Percentiles rank a stretch among this genome's conserved stretches.
Conservation (phyloP, 2,888 invertebrate genomes). For the Pandemis heparana region DNA sequence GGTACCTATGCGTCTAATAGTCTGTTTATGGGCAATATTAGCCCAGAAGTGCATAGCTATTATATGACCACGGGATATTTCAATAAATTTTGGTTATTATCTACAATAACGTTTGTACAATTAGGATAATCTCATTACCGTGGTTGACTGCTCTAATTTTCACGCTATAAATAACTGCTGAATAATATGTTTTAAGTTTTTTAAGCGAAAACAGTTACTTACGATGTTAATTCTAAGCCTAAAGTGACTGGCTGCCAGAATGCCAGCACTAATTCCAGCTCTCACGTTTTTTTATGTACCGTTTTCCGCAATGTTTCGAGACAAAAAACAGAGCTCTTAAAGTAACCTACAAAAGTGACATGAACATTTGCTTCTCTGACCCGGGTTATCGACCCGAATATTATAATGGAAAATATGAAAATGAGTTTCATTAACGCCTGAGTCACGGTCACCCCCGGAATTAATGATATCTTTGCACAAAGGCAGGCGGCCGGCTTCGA, state of each 20-base stretch:
- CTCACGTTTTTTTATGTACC: no score
- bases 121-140: no score
- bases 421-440: conserved; percentile 63
- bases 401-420: conserved; percentile 70
- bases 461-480: conserved; percentile 54
- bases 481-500: conserved; percentile 31
- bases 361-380: conserved; percentile 52
- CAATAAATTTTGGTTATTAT: not conserved
- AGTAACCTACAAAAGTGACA: conserved; percentile 46
- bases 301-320: not conserved
- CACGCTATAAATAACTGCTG: no score
- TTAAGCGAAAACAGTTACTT: no score
- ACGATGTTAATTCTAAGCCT: no score
- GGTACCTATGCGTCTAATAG: no score
- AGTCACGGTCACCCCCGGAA: conserved; percentile 58
- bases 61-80: not conserved
- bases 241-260: no score
- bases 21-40: not conserved
- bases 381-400: conserved; percentile 60
- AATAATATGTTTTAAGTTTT: no score
- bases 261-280: not conserved
- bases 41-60: no score
- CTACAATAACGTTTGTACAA: no score
- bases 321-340: not conserved
- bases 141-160: no score